Base-by-base conservation (phyloP, 2,113 vertebrate species). In the Scomber colias region DNA sequence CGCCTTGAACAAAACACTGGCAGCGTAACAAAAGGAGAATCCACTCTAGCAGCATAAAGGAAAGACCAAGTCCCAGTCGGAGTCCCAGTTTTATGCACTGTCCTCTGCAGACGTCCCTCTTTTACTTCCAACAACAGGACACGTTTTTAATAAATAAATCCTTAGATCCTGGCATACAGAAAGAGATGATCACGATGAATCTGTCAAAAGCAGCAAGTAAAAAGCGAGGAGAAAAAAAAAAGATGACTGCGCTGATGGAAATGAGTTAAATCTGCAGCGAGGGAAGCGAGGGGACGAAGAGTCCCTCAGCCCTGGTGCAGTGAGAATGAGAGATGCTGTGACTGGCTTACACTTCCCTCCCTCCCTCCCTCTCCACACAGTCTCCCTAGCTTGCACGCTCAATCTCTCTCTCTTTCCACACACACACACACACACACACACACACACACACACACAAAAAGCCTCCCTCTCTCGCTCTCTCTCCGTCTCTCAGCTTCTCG, bases 291-390 rank as follows among this genome's bases (percentile, higher is more conserved):
- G 83, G 87, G 91, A 91, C 78, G 87, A 84, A 85, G 84, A 87
- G 87, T 93, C 92, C 90, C 93, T 91, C 86, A 91, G 91, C 87
- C 88, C 90, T 93, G 93, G 90, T 91, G 93, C 93, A 94, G 91
- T 93, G 90, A 90, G 75, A 80, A 75, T 80, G 86, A 93, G 90
- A 89, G 91, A 91, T 92, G 91, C 90, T 92, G 88, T 79, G 89
- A 89, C 92, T 93, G 92, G 88, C 90, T 90, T 89, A 88, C 89
- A 88, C 89, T 62, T 88, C 84, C 77, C 86, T 88, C 82, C 80
- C 91, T 91, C 90, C 56, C 86, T 82, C 76, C 72, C 91, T 89
- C 89, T 61, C 89, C 79, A 82, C 86, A 79, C 79, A 59, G 15
- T 75, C 74, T 86, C 83, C 87, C 89, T 80, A 93, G 93, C 92